phyloP scores from a whole-genome alignment of 64 coral and sea anemone species.

The Montipora sp. region DNA sequence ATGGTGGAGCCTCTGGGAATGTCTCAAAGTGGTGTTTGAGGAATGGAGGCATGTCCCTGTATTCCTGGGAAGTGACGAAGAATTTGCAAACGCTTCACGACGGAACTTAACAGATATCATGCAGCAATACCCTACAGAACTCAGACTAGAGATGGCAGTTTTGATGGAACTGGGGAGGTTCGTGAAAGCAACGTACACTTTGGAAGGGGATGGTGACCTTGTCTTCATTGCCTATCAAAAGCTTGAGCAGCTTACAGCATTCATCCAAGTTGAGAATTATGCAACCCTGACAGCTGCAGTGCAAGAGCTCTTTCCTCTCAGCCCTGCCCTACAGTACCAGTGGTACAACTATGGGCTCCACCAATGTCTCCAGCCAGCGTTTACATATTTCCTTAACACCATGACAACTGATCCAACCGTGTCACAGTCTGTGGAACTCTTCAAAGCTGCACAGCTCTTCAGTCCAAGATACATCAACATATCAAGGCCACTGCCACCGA shows the following conservation, averaged over 20 bases:
- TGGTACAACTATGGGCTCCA: slow-evolving; percentile 46
- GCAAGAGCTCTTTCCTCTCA: slow-evolving; percentile 39
- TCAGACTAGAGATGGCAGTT: neutral
- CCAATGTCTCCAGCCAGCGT: slow-evolving; percentile 51
- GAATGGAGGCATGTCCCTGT: too few species aligned
- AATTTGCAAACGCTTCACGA: too few species aligned
- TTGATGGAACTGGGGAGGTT: slow-evolving; percentile 45
- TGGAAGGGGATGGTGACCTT: slow-evolving; percentile 30
- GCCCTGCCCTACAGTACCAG: neutral
- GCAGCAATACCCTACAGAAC: neutral
- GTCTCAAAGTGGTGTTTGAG: too few species aligned
- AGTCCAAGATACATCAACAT: slow-evolving; percentile 29
- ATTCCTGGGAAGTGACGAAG: too few species aligned
- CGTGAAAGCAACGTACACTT: slow-evolving; percentile 38
- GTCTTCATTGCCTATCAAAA: slow-evolving; percentile 45
- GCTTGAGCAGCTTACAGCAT: slow-evolving; percentile 37
- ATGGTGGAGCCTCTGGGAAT: too few species aligned
- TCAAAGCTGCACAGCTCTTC: slow-evolving; percentile 59
- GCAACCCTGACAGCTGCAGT: slow-evolving; percentile 8
- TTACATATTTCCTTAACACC: slow-evolving; percentile 44
- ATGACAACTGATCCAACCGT: slow-evolving; percentile 40
- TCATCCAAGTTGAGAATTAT: slow-evolving; percentile 36
- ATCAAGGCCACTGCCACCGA: slow-evolving; percentile 44
- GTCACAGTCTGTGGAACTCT: slow-evolving; percentile 33
- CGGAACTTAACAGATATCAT: too few species aligned